phyloP scores from a whole-genome alignment of 2,888 invertebrate species.

The Teleogryllus oceanicus region DNA sequence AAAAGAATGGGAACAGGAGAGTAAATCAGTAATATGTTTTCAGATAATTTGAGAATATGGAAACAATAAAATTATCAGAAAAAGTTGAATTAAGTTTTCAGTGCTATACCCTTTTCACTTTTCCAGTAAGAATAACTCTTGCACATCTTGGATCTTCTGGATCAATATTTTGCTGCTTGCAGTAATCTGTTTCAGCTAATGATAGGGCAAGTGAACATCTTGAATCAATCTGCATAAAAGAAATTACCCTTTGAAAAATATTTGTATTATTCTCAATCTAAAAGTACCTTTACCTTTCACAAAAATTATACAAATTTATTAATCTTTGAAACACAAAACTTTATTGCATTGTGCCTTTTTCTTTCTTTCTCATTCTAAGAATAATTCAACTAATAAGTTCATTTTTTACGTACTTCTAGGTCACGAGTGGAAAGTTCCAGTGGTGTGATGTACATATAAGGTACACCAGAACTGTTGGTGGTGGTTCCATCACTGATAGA shows the following conservation, averaged over 20 bases:
- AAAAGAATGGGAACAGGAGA: background rate
- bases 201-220: slow-evolving; percentile 66
- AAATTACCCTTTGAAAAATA: background rate
- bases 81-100: background rate
- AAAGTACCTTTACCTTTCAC: too few species aligned
- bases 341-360: background rate
- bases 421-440: slow-evolving; percentile 67
- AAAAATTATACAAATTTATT: background rate
- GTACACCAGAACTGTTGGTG: slow-evolving; percentile 65
- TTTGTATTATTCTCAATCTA: too few species aligned
- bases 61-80: background rate
- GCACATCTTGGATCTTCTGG: slow-evolving; percentile 72
- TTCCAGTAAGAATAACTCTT: slow-evolving; percentile 66
- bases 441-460: slow-evolving; percentile 70
- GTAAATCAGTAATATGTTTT: background rate
- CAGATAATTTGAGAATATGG: background rate
- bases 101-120: slow-evolving; percentile 57
- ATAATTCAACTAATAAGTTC: background rate
- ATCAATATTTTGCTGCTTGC: slow-evolving; percentile 33
- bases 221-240: slow-evolving; percentile 47
- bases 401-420: slow-evolving; percentile 54
- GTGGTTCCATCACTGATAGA: slow-evolving; percentile 68
- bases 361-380: slow-evolving; percentile 19
- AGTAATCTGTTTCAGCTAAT: slow-evolving; percentile 63
- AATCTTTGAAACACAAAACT: background rate